These are phyloP conservation scores for Uropsilus gracilis DNA, from an alignment of 2,113 vertebrate genomes.

Conservation along the genomic window DNA sequence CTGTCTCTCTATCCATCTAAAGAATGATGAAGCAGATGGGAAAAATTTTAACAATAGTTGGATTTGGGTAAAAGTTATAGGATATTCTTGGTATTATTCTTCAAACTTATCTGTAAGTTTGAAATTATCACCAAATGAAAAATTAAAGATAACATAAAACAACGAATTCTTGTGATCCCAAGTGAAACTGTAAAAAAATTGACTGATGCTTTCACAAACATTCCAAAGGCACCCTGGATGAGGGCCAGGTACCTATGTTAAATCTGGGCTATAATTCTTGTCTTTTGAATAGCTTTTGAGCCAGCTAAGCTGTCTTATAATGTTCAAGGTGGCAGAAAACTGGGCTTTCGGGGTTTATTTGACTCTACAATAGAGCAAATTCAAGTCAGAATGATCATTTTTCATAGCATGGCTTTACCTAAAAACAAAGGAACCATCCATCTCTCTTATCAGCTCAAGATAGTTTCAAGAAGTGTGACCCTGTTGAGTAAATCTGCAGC, in stretches of 20 bases:
- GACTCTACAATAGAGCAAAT: neutral
- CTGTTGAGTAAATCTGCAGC: neutral
- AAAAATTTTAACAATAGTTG: neutral
- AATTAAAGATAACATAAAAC: neutral
- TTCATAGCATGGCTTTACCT: neutral
- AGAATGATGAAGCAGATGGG: neutral
- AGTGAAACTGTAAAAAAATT: neutral
- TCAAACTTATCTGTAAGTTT: neutral
- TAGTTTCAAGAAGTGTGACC: neutral
- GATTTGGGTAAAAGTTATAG: neutral
- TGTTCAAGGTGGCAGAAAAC: neutral
- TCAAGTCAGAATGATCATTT: slow-evolving; percentile 1
- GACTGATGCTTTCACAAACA: neutral
- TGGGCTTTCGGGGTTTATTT: neutral
- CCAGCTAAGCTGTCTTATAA: neutral
- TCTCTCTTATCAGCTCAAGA: neutral
- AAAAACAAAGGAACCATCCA: neutral
- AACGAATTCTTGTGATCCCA: neutral
- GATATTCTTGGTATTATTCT: neutral
- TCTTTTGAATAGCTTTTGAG: slow-evolving; percentile 33
- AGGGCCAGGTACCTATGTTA: neutral
- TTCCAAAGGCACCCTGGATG: neutral
- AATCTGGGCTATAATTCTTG: neutral
- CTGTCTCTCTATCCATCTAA: neutral
- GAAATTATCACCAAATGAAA: neutral